A percentile compares a stretch with the other conserved stretches of the same genome.
Conservation (phyloP, 2,113 vertebrate species). For the Cyanocitta stelleri region DNA sequence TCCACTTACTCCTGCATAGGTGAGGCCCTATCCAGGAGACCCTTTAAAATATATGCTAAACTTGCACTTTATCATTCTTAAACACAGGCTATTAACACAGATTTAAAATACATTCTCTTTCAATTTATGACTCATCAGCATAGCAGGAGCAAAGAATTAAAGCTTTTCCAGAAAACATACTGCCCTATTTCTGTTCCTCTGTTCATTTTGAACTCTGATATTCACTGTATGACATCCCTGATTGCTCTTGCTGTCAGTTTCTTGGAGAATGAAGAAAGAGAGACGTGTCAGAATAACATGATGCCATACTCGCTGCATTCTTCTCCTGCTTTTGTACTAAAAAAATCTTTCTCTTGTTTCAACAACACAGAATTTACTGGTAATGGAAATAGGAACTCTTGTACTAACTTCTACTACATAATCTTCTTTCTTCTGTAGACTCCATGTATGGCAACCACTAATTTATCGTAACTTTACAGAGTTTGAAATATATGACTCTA, state of each 20-base stretch:
- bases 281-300: neutral
- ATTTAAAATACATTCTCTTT: neutral
- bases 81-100: neutral
- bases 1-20: conserved; percentile 55
- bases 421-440: neutral
- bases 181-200: neutral
- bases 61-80: neutral
- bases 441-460: neutral
- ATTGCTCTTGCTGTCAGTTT: conserved; percentile 11
- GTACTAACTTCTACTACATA: neutral
- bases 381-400: neutral
- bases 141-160: neutral
- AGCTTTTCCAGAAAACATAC: neutral
- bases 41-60: neutral
- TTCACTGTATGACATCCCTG: neutral
- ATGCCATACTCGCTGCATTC: neutral
- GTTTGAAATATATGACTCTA: neutral
- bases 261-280: neutral
- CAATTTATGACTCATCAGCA: neutral
- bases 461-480: neutral
- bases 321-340: neutral
- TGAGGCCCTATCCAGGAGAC: conserved; percentile 46
- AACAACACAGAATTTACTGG: neutral
- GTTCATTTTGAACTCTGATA: neutral
- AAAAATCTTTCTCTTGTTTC: neutral